Conservation (phyloP, 92 coral and sea anemone genomes). For the Muricea muricata region DNA sequence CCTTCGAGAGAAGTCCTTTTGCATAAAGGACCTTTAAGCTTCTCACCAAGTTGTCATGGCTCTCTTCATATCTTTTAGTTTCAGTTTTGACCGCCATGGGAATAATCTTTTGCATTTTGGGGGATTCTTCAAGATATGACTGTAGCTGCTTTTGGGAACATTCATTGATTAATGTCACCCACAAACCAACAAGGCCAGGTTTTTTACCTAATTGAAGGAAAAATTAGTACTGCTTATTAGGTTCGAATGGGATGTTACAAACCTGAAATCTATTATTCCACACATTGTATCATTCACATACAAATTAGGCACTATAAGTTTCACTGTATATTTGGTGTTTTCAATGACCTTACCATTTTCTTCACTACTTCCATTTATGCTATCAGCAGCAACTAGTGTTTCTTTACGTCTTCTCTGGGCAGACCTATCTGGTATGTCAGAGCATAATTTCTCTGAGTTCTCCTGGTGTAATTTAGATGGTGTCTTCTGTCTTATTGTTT, state of each 20-base stretch:
- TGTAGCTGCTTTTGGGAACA: constrained; percentile 52
- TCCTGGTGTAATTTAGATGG: constrained; percentile 4
- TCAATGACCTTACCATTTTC: not conserved
- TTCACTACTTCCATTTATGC: not conserved
- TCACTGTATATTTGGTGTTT: not conserved
- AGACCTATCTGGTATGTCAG: not conserved
- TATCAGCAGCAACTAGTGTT: not conserved
- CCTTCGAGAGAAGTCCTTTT: not conserved
- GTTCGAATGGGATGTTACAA: not conserved
- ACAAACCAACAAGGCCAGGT: constrained; percentile 63
- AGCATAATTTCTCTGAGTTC: constrained; percentile 17
- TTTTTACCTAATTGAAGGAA: not conserved
- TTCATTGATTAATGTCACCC: constrained; percentile 67
- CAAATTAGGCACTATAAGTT: no score
- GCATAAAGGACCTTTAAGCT: constrained; percentile 58
- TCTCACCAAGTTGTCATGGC: constrained; percentile 31
- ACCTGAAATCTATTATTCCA: not conserved
- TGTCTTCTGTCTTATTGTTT: constrained; percentile 20
- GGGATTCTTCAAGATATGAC: constrained; percentile 53
- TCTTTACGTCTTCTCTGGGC: constrained; percentile 29
- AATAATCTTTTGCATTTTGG: constrained; percentile 57
- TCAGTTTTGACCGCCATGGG: constrained; percentile 57
- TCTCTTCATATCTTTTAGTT: constrained; percentile 59
- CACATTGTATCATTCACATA: not conserved
- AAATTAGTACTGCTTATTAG: not conserved